Conservation (phyloP, 2,797 vertebrate genomes). For the Eupleurogrammus muticus region DNA sequence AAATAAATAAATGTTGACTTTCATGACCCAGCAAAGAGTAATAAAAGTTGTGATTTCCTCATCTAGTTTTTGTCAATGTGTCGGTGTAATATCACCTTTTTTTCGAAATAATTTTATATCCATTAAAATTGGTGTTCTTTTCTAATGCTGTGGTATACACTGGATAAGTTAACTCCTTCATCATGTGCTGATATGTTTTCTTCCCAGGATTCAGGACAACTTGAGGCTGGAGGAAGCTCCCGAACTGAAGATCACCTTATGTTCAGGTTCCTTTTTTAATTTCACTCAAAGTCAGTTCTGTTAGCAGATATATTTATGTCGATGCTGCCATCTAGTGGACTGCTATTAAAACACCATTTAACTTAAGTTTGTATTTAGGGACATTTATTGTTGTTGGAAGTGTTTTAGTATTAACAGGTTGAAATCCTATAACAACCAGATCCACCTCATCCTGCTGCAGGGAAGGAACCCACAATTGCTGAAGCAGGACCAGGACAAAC, state of each 20-base stretch:
- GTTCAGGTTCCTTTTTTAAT: no score
- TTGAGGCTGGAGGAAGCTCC: neutral
- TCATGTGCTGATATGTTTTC: no score
- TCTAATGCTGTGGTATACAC: no score
- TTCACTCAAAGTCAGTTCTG: neutral
- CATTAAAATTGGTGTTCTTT: neutral
- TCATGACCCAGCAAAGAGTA: no score
- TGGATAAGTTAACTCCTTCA: neutral
- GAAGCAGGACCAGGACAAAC: neutral
- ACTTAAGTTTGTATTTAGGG: neutral
- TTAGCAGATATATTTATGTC: neutral
- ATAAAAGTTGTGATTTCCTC: neutral
- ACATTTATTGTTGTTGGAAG: no score
- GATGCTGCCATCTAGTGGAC: slow-evolving; percentile 39
- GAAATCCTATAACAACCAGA: neutral
- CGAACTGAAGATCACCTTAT: neutral
- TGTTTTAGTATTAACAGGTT: neutral
- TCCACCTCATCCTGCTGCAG: neutral
- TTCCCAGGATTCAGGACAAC: no score
- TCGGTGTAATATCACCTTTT: neutral
- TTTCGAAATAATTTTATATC: neutral
- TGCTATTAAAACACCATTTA: neutral
- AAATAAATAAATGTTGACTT: no score
- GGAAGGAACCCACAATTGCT: neutral
- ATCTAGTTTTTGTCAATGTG: neutral